phyloP scores from a whole-genome alignment of 2,797 vertebrate species.

The Muraenolepis orangiensis region DNA sequence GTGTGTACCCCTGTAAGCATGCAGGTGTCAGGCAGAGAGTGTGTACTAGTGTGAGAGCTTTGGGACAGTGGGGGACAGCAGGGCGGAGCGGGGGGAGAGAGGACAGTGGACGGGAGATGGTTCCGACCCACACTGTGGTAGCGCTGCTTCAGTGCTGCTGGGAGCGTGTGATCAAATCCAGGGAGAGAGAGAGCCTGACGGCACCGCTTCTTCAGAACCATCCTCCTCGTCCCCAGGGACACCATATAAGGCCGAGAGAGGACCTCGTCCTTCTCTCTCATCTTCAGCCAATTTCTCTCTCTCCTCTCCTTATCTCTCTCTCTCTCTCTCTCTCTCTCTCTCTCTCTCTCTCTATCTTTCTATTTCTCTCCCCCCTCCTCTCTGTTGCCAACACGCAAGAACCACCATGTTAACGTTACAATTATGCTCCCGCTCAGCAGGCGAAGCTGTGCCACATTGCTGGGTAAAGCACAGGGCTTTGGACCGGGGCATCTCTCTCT shows the following conservation, averaged over 20 bases:
- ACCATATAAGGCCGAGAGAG: conserved; percentile 62
- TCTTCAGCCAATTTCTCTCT: not conserved
- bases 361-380: not conserved
- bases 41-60: conserved; percentile 1
- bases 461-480: conserved; percentile 15
- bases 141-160: conserved; percentile 53
- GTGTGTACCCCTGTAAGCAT: not conserved
- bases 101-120: conserved; percentile 28
- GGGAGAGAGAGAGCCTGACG: conserved; percentile 57
- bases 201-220: conserved; percentile 49
- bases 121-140: conserved; percentile 60
- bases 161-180: conserved; percentile 65
- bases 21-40: not conserved
- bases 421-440: conserved; percentile 51
- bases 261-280: conserved; percentile 39
- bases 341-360: too few relatives aligned
- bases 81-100: conserved; percentile 25
- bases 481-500: too few relatives aligned
- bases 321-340: not conserved
- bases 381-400: conserved; percentile 10
- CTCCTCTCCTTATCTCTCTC: not conserved
- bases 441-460: conserved; percentile 44
- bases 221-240: conserved; percentile 61
- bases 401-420: conserved; percentile 48
- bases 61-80: conserved; percentile 24